Evolutionary conservation across 2,113 vertebrate genomes (phyloP), one percentile per base, ranked within the genome.

Genomic region (Numida meleagris): DNA sequence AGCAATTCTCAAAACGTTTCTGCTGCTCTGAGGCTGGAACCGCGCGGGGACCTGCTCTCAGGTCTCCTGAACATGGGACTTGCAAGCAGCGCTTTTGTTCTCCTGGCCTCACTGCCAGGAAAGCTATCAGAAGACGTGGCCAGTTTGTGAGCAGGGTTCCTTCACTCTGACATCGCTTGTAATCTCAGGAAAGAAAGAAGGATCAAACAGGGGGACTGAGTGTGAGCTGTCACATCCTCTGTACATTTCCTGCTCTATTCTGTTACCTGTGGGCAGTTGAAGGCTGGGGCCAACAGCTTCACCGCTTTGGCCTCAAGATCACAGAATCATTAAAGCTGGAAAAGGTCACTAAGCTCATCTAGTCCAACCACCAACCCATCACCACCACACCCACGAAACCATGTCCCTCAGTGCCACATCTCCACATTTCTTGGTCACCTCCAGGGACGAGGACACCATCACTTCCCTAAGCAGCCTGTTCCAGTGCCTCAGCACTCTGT

Each of bases 151-250:
- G 72, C 12, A 0, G 48, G 3, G 4, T 55, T 91, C 68, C 74
- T 85, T 70, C 79, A 3, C 63, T 77, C 82, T 86, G 95, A 82
- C 92, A 88, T 16, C 0, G 0, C 63, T 38, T 93, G 95, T 94
- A 92, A 89, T 82, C 75, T 71, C 67, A 19, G 58, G 14, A 59
- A 72, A 72, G 81, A 61, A 84, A 76, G 42, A 18, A 46, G 40
- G 62, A 91, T 93, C 53, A 82, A 57, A 25, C 31, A 23, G 71
- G 78, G 48, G 67, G 82, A 36, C 57, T 72, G 75, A 85, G 59
- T 16, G 42, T 83, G 85, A 95, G 55, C 79, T 95, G 92, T 94
- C 95, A 93, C 89, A 94, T 91, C 91, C 40, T 74, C 79, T 91
- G 40, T 40, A n/a, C 8, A 0, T 85, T 65, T 90, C 31, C 67